phyloP scores from a whole-genome alignment of 2,888 invertebrate genomes.

The Tachystola acroxantha region DNA sequence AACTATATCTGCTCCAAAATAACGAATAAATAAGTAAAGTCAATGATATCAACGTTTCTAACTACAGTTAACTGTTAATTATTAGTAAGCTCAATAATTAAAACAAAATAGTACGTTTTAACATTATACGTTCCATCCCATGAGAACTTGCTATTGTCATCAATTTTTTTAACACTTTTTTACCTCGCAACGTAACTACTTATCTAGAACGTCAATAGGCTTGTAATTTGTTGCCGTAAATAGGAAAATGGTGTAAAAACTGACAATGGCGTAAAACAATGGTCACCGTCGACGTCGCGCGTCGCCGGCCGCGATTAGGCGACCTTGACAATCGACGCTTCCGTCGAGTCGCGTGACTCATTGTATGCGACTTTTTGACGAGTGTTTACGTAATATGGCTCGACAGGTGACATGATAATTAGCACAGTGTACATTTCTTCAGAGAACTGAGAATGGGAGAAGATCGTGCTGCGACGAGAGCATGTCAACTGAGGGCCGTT shows the following conservation, averaged over 20 bases:
- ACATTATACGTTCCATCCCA: no score
- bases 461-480: no score
- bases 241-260: slow-evolving; percentile 46
- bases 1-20: no score
- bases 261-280: slow-evolving; percentile 62
- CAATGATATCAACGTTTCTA: no score
- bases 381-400: slow-evolving; percentile 1
- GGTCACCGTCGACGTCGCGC: slow-evolving; percentile 35
- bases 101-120: no score
- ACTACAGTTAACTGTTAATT: no score
- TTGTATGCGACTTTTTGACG: slow-evolving; percentile 18
- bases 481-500: no score
- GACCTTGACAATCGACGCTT: slow-evolving; percentile 61
- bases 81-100: no score
- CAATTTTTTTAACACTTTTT: not conserved
- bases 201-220: slow-evolving; percentile 8
- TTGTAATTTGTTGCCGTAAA: slow-evolving; percentile 30
- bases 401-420: no score
- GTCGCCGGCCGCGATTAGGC: slow-evolving; percentile 41
- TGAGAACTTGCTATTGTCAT: not conserved
- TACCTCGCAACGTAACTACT: not conserved
- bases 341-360: slow-evolving; percentile 45
- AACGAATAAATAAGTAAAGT: no score
- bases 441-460: no score
- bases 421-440: no score